Evolutionary conservation across 2,888 invertebrate species (phyloP).

Genomic region (Caenorhabditis drosophilae): DNA sequence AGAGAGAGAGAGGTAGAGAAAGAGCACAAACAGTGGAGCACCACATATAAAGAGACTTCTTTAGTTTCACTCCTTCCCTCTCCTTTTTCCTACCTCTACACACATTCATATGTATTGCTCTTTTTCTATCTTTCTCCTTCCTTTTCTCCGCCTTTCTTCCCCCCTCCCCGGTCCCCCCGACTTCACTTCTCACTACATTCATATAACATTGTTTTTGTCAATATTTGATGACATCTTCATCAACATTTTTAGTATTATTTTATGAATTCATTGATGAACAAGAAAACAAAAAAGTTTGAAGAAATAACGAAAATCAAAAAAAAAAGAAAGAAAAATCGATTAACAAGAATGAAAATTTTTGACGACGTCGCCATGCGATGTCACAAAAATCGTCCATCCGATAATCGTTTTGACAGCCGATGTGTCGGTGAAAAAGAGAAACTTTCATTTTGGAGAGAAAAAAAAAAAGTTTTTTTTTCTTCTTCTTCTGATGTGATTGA

Average conservation of each 20-base stretch:
- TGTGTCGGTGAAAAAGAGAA: too few species aligned
- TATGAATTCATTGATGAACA: background rate
- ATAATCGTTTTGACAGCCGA: conserved; percentile 31
- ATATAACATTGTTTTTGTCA: too few species aligned
- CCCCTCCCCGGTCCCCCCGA: too few species aligned
- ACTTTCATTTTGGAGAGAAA: background rate
- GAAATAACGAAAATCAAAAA: background rate
- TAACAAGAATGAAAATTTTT: conserved; percentile 3
- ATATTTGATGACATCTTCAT: background rate
- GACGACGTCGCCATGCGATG: too few species aligned
- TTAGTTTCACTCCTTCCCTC: too few species aligned
- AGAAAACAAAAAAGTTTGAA: background rate
- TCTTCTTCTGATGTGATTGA: background rate
- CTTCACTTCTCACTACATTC: too few species aligned
- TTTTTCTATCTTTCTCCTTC: too few species aligned
- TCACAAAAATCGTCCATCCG: conserved; percentile 4
- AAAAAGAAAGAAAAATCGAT: background rate
- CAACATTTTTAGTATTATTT: background rate
- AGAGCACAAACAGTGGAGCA: background rate
- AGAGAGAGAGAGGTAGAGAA: too few species aligned
- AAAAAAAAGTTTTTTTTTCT: background rate
- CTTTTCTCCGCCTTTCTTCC: too few species aligned
- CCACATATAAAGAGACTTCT: too few species aligned
- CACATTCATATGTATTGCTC: background rate
- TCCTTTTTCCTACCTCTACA: background rate